These are phyloP conservation scores for Drosophila infuscata DNA, from an alignment of 2,888 invertebrate genomes.

Conservation along the genomic window DNA sequence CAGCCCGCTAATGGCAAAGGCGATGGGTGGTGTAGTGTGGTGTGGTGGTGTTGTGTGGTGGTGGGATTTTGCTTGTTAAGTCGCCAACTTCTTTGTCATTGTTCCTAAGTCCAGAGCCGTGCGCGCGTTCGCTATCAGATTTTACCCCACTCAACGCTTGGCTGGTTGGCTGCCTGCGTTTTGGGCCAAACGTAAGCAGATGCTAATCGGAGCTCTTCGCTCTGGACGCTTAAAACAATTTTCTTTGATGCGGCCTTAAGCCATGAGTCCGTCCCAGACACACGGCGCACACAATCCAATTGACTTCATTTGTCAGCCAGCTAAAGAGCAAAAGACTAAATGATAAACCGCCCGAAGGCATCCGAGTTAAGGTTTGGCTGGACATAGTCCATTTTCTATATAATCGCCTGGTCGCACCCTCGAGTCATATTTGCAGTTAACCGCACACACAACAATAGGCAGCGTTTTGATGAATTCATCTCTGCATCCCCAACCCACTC, in stretches of 20 bases:
- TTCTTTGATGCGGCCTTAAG: constrained; percentile 70
- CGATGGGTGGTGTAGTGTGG: background rate
- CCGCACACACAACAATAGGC: constrained; percentile 63
- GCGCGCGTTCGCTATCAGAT: constrained; percentile 33
- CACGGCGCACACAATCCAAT: constrained; percentile 68
- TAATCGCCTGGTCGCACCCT: constrained; percentile 63
- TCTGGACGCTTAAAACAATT: constrained; percentile 76
- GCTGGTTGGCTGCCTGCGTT: constrained; percentile 40
- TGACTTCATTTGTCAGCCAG: constrained; percentile 74
- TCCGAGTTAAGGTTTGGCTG: constrained; percentile 9
- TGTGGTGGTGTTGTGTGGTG: background rate
- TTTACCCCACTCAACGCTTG: constrained; percentile 40
- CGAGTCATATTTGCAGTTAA: constrained; percentile 75
- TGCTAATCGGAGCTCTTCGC: constrained; percentile 70
- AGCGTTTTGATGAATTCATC: constrained; percentile 68
- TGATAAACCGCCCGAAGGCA: constrained; percentile 58
- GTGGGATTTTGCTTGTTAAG: constrained; percentile 56
- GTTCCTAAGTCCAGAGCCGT: constrained; percentile 21
- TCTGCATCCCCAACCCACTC: background rate
- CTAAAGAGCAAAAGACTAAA: constrained; percentile 70
- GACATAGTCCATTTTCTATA: constrained; percentile 59
- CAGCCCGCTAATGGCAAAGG: constrained; percentile 41
- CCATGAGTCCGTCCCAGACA: constrained; percentile 21
- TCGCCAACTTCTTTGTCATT: constrained; percentile 70
- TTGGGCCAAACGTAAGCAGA: constrained; percentile 49